Evolutionary conservation across 64 coral and sea anemone genomes (phyloP), one percentile per base, ranked within the genome.

Genomic region (Trachythela sp.): DNA sequence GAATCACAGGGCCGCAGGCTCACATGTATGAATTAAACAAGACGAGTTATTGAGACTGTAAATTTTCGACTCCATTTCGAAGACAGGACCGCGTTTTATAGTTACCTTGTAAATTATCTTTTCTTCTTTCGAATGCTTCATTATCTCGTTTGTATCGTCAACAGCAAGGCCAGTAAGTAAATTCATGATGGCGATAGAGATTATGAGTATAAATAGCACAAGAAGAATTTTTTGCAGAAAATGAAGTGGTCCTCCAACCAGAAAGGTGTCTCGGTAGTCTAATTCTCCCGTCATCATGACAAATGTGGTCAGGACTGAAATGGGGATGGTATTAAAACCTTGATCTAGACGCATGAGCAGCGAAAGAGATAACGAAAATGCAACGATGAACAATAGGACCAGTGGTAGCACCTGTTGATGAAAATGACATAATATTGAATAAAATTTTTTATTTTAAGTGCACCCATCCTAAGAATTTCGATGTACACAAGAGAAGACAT

Each of bases 231-330:
- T 35, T 36, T 80, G 75, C 17, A 77, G 17, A 34, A 35, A 2
- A 17, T 38, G 71, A 34, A 80, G 35, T 80, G 75, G 56, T 80
- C 37, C 75, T 1, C 37, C 13, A 0, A 0, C 0, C 8, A 80
- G 37, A 30, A 80, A 80, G 4, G 1, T 39, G 8, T 36, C 75
- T 38, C 75, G 75, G 35, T 37, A 80, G 17, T 80, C 75, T 9
- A 80, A 37, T 13, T 80, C 75, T 37, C 75, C 75, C 31, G 32
- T 37, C 75, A 80, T 80, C 75, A 80, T 80, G 33, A 80, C 75
- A 37, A 80, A 80, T 36, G 75, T 36, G 31, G 75, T 80, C 9
- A 80, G 30, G 20, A 80, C 4, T 0, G 75, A 80, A 37, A 17
- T 80, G 0, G 75, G 75, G 35, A 80, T 37, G 0, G 8, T 37